Conservation (phyloP, 1,140 invertebrate genomes). For the Meloidogyne floridensis region DNA sequence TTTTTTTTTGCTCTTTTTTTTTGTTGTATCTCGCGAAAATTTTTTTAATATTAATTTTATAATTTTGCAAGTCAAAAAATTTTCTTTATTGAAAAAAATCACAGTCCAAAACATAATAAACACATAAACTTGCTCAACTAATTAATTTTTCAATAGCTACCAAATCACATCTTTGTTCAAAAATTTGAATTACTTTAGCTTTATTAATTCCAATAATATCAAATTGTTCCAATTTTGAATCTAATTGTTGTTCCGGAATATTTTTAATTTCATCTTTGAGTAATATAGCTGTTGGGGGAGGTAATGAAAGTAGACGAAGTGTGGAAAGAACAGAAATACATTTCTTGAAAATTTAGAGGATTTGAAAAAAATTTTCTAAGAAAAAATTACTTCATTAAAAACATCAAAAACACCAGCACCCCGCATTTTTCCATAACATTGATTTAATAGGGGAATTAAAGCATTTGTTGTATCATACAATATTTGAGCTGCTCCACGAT, state of each 20-base stretch:
- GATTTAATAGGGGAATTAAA: constrained; percentile 46
- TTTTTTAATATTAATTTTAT: too few species aligned
- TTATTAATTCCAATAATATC: constrained; percentile 37
- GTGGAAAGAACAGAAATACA: constrained; percentile 45
- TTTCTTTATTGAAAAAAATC: too few species aligned
- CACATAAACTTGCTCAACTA: background rate
- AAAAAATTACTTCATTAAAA: constrained; percentile 28
- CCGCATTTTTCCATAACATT: constrained; percentile 29
- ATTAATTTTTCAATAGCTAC: constrained; percentile 28
- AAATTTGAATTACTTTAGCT: constrained; percentile 33
- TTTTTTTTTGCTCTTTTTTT: too few species aligned
- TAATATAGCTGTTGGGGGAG: constrained; percentile 47
- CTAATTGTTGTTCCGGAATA: constrained; percentile 48
- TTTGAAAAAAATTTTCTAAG: background rate
- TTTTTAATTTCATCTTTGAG: constrained; percentile 48
- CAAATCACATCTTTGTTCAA: constrained; percentile 53
- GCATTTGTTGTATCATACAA: constrained; percentile 42
- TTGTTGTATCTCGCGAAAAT: too few species aligned
- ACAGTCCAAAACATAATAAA: background rate
- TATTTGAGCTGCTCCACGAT: constrained; percentile 48
- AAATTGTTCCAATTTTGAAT: constrained; percentile 46
- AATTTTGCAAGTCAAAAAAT: too few species aligned
- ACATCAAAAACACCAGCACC: constrained; percentile 36
- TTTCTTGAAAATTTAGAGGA: constrained; percentile 34
- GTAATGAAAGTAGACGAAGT: constrained; percentile 42